Base-by-base conservation (phyloP, 2,797 vertebrate genomes). In the Coregonus sp. region DNA sequence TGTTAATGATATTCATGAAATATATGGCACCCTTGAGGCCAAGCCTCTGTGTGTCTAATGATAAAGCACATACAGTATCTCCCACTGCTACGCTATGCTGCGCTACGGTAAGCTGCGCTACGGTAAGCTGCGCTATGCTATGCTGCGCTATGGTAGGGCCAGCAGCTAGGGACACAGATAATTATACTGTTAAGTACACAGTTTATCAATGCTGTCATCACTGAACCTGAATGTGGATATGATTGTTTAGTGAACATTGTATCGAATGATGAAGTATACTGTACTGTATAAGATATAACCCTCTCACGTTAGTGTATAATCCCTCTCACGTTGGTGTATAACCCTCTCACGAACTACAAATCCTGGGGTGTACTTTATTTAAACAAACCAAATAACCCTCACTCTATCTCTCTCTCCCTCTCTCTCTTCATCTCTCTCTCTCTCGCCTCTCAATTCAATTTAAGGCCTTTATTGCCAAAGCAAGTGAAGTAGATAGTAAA, bases 1-100 rank as follows among this genome's bases (percentile, higher is more conserved):
- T 68, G 86, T 82, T 93, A 93, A 93, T 93, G 89, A 91, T 92
- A 93, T 93, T 93, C 92, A 94, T 93, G 90, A 92, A 89, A 80
- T 88, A 78, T 81, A 54, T 85, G 14, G 77, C n/a, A 88, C 84
- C 85, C 88, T 86, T 82, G 74, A 89, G 68, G 83, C 85, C 86
- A 82, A 89, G 87, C 84, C 87, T 88, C 79, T 87, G 89, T 79
- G 81, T 86, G 85, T 82, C 88, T 82, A 90, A 89, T 90, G 90
- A 88, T 88, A 91, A 91, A 84, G 77, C 72, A 84, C 85, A 82
- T 25, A 47, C 40, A 47, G 40, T 11, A 73, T 87, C 82, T 82
- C 25, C 80, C 85, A 85, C 18, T 59, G 56, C 16, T 59, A 47
- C 2, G 2, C 37, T n/a, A n/a, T 3, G 51, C 11, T 52, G 11